A percentile compares a stretch with the other conserved stretches of the same genome.
phyloP scores from a whole-genome alignment of 2,797 vertebrate genomes.

The Ceyx erithaca region DNA sequence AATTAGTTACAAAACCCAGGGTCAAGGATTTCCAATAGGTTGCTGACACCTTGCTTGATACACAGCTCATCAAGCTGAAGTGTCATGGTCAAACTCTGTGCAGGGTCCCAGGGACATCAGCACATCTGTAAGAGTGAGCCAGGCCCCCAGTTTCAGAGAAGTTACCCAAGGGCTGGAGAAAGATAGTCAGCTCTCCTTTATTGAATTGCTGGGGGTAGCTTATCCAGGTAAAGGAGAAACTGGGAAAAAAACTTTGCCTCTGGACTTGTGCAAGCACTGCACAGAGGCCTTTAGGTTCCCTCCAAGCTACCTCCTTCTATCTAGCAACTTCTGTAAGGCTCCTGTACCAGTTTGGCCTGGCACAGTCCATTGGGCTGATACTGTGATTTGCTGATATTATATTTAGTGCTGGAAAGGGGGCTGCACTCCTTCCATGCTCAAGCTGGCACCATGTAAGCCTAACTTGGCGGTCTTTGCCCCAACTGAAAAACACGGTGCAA shows the following conservation, averaged over 20 bases:
- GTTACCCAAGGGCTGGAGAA: background rate
- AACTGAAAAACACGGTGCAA: background rate
- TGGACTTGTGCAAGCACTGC: background rate
- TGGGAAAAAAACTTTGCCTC: background rate
- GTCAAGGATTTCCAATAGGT: constrained; percentile 22
- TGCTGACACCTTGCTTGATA: background rate
- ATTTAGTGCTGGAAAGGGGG: background rate
- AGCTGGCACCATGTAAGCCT: background rate
- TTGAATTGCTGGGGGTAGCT: background rate
- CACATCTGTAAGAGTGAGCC: background rate
- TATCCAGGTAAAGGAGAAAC: background rate
- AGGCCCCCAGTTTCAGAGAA: background rate
- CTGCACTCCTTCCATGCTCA: background rate
- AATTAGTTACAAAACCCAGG: background rate
- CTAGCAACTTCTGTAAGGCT: background rate
- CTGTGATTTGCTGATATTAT: background rate
- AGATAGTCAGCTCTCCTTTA: background rate
- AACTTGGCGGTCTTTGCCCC: background rate
- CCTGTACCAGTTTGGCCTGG: background rate
- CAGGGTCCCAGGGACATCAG: background rate
- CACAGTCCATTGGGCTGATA: background rate
- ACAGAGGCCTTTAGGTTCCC: background rate
- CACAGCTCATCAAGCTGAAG: background rate
- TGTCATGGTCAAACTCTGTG: background rate
- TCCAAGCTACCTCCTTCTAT: background rate